Percentiles rank a stretch among this genome's conserved stretches.
phyloP scores from a whole-genome alignment of 2,888 invertebrate species.

The Clitarchus hookeri region DNA sequence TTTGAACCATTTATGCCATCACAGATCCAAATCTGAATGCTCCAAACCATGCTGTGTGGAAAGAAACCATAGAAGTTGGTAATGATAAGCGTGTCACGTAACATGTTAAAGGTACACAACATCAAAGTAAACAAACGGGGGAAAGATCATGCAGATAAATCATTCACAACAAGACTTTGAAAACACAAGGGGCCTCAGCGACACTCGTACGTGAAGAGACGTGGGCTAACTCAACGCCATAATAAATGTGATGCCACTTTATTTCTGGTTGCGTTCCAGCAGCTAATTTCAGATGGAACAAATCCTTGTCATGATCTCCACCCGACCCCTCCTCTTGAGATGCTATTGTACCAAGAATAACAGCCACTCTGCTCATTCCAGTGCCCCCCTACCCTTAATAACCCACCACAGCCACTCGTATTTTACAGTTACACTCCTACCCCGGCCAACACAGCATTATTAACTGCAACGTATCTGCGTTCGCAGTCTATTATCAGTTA shows the following conservation, averaged over 20 bases:
- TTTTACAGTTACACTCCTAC: not conserved
- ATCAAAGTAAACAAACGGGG: not conserved
- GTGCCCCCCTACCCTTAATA: constrained; percentile 48
- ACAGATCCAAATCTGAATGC: constrained; percentile 1
- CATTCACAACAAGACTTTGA: not conserved
- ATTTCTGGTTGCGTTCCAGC: constrained; percentile 54
- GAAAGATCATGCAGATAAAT: not conserved
- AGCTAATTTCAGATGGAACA: constrained; percentile 56
- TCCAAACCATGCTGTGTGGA: constrained; percentile 1
- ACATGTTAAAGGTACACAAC: constrained; percentile 1
- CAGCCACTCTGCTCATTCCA: constrained; percentile 52
- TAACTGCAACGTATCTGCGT: no score
- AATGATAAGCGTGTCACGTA: constrained; percentile 8
- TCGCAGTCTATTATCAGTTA: no score
- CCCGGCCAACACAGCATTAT: no score
- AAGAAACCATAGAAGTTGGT: constrained; percentile 9
- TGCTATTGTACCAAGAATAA: constrained; percentile 31
- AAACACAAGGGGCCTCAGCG: not conserved
- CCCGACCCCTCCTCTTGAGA: constrained; percentile 47
- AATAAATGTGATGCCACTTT: constrained; percentile 21
- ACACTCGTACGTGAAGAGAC: not conserved
- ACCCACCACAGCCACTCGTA: not conserved
- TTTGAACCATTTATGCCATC: not conserved
- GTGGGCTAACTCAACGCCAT: not conserved
- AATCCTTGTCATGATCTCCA: constrained; percentile 54